phyloP scores from a whole-genome alignment of 2,888 invertebrate genomes.

The Tipula lateralis region DNA sequence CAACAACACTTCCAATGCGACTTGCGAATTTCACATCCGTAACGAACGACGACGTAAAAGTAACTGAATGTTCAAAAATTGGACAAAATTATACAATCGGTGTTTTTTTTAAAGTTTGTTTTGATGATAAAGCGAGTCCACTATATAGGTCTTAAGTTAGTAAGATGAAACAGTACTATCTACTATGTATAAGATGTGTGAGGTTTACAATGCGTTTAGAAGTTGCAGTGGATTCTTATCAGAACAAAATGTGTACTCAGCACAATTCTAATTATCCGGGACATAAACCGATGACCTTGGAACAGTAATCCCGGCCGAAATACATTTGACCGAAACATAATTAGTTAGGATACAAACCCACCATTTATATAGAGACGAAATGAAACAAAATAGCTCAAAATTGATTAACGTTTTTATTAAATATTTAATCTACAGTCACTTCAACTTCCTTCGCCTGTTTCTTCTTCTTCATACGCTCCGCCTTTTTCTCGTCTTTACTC shows the following conservation, averaged over 20 bases:
- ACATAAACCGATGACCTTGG: background rate
- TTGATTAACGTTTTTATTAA: background rate
- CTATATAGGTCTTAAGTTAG: background rate
- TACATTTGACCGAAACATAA: background rate
- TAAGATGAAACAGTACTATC: background rate
- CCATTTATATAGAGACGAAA: background rate
- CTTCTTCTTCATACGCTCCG: constrained; percentile 41
- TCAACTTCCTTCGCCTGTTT: background rate
- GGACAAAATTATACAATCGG: background rate
- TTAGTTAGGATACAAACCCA: background rate
- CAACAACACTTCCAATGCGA: background rate
- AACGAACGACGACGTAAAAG: background rate
- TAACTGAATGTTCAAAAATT: background rate
- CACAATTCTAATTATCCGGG: background rate
- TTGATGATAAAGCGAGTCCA: background rate
- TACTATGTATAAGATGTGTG: background rate
- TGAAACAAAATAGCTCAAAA: background rate
- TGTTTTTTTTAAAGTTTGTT: background rate
- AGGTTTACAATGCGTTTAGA: background rate
- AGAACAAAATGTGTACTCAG: background rate
- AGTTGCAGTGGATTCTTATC: background rate
- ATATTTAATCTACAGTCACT: constrained; percentile 12
- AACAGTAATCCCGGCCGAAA: background rate
- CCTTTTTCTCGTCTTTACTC: constrained; percentile 62
- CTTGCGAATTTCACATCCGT: background rate